Conservation (phyloP, 2,797 vertebrate genomes). For the Siniperca obscura region DNA sequence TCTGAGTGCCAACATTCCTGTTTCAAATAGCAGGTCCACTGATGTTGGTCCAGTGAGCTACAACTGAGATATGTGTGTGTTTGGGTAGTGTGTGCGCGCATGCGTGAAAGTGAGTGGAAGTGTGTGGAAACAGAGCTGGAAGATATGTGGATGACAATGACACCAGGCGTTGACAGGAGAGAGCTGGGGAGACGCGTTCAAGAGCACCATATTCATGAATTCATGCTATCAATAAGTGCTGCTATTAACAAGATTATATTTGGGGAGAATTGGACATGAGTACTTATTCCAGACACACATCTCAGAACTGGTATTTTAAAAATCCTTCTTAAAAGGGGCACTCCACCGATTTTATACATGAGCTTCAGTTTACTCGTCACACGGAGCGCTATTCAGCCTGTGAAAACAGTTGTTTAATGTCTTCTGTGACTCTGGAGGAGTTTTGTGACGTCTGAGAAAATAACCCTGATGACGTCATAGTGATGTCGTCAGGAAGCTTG, state of each 20-base stretch:
- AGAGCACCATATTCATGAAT: background rate
- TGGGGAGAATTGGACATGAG: fast-evolving
- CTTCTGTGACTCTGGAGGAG: background rate
- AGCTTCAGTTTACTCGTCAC: background rate
- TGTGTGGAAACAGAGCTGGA: conserved; percentile 18
- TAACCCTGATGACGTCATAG: background rate
- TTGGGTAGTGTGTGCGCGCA: conserved; percentile 15
- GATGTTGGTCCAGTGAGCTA: conserved; percentile 64
- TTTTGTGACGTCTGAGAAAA: background rate
- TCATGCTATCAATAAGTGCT: background rate
- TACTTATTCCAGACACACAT: background rate
- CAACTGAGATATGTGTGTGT: conserved; percentile 32
- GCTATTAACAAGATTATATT: background rate
- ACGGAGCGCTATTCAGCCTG: background rate
- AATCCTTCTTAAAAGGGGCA: background rate
- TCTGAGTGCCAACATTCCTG: conserved; percentile 73
- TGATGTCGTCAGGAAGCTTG: background rate
- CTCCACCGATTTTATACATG: background rate
- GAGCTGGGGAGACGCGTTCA: background rate
- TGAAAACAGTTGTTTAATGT: background rate
- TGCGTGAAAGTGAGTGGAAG: background rate
- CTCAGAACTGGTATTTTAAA: background rate
- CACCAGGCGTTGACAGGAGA: background rate
- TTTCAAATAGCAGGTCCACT: conserved; percentile 68
- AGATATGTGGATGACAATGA: conserved; percentile 16